Evolutionary conservation across 2,888 invertebrate genomes (phyloP), one percentile per base, ranked within the genome.

Genomic region (Torymus auratus): DNA sequence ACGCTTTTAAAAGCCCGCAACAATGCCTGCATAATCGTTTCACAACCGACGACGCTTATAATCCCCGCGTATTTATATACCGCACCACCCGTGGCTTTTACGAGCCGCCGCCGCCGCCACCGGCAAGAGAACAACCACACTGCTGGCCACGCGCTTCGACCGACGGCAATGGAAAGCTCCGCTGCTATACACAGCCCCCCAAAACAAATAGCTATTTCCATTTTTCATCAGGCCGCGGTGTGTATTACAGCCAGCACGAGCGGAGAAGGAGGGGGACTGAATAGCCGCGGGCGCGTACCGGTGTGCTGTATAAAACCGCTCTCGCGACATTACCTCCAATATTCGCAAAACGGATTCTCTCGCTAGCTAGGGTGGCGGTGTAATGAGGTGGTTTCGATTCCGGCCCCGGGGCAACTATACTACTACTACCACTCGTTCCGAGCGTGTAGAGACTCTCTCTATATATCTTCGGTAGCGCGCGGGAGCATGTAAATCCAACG

Each of bases 321-420:
- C 89, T 88, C 88, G 90, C 88, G 89, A 90, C 90, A 90, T 90
- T 90, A 90, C 88, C 90, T 88, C 87, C 90, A 89, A 90, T 90
- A 89, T 90, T 90, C 89, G 88, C 89, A 90, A 90, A 90, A 90
- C 90, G 90, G 90, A 90, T 90, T 90, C 90, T 89, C 87, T 86
- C 82, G 83, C 86, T 67, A 86, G 86, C 7, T 5, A 85, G 86
- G 86, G 77, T 52, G 28, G 3, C 83, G n/a, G 23, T 58, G 88
- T 90, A 91, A 91, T 90, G 91, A 91, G 90, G 89, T 89, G 89
- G 90, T 91, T 91, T 90, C 91, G 90, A 90, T 91, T 90, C 90
- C 85, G 87, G 88, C 91, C 91, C 86, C 88, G 84, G 87, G 90
- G 90, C 88, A 85, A 83, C 83, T 85, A 83, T 83, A 83, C 83